Percentiles rank a stretch among this genome's conserved stretches.
phyloP scores from a whole-genome alignment of 2,797 vertebrate species.

The Numenius phaeopus region DNA sequence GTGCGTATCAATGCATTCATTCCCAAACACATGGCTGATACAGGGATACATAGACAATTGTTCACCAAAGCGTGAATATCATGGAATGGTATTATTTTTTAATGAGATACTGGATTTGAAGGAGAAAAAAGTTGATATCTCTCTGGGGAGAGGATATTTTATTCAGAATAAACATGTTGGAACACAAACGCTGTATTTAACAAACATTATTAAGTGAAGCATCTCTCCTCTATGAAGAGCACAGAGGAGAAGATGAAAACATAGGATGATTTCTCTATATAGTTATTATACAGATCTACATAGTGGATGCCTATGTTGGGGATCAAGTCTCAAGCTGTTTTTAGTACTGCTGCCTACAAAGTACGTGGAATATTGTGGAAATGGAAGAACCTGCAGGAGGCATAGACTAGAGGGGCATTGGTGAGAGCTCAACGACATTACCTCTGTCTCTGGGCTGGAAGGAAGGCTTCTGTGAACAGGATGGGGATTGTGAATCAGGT shows the following conservation, averaged over 20 bases:
- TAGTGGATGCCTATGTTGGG: background rate
- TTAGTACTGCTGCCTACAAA: background rate
- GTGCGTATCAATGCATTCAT: background rate
- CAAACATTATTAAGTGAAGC: background rate
- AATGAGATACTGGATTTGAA: background rate
- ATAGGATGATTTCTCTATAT: background rate
- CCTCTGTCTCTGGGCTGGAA: background rate
- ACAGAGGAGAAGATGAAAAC: background rate
- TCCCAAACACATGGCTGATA: background rate
- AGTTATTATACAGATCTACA: background rate
- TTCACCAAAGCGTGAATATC: background rate
- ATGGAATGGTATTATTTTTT: background rate
- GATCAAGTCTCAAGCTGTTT: background rate
- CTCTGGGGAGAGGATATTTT: background rate
- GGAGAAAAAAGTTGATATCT: background rate
- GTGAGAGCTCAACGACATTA: background rate
- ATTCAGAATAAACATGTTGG: background rate
- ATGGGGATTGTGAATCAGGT: background rate
- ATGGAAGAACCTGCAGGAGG: background rate
- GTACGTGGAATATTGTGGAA: background rate
- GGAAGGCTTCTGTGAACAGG: background rate
- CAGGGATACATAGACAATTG: background rate
- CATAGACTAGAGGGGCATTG: background rate
- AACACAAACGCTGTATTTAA: background rate
- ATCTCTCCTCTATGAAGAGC: background rate